A percentile compares a stretch with the other conserved stretches of the same genome.
phyloP scores from a whole-genome alignment of 2,888 invertebrate genomes.

The Erannis defoliaria region DNA sequence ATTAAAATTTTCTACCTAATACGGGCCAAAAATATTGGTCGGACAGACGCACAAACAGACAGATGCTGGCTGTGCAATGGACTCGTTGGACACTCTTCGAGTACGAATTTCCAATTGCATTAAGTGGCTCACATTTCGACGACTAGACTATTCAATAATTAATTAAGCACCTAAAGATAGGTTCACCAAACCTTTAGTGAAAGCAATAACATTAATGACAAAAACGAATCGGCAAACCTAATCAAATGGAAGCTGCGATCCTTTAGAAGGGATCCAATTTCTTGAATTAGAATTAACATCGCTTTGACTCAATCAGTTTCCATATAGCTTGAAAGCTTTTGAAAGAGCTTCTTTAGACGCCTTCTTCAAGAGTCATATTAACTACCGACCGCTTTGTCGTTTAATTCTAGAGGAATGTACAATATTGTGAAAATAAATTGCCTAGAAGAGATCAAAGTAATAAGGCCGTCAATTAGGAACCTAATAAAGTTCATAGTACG shows the following conservation, averaged over 20 bases:
- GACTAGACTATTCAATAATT: neutral
- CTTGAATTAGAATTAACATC: constrained; percentile 15
- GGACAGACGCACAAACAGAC: too few species aligned
- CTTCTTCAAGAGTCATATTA: neutral
- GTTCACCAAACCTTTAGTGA: constrained; percentile 1
- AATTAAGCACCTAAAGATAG: constrained; percentile 3
- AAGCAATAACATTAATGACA: constrained; percentile 19
- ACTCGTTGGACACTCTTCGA: too few species aligned
- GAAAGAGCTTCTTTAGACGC: neutral
- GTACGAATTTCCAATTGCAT: too few species aligned
- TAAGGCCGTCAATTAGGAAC: too few species aligned
- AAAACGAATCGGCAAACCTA: constrained; percentile 13
- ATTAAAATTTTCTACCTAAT: too few species aligned
- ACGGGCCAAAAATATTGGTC: too few species aligned
- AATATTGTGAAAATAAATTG: too few species aligned
- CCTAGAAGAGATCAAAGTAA: too few species aligned
- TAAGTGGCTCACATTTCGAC: neutral
- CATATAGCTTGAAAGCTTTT: constrained; percentile 6
- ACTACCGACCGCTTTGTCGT: neutral
- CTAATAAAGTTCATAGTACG: too few species aligned
- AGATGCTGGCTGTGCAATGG: too few species aligned
- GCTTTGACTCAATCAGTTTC: constrained; percentile 15
- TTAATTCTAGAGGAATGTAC: too few species aligned
- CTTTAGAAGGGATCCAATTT: constrained; percentile 14
- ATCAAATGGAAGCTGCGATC: constrained; percentile 20